Conservation (phyloP, 2,113 vertebrate genomes). For the Phylloscopus trochiloides region DNA sequence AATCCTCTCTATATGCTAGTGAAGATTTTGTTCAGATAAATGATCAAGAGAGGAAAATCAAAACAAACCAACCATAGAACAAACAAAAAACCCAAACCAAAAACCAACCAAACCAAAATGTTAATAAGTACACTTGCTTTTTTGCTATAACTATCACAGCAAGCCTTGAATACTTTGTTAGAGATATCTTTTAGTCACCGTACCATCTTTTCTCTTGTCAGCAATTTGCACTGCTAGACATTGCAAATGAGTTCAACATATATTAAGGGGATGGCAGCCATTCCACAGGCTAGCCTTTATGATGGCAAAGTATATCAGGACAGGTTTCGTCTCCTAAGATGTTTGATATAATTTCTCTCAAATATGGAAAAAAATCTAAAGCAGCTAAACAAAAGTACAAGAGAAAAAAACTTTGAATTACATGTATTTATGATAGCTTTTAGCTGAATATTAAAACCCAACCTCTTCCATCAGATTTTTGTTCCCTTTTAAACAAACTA, state of each 20-base stretch:
- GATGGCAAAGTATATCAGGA: neutral
- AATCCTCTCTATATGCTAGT: neutral
- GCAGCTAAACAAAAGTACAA: neutral
- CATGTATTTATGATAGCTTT: neutral
- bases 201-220: neutral
- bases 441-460: neutral
- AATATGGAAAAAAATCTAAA: neutral
- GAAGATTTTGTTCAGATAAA: neutral
- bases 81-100: neutral
- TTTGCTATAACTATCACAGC: neutral
- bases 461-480: accelerated
- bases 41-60: neutral
- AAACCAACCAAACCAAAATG: neutral
- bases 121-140: neutral
- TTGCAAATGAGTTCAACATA: neutral
- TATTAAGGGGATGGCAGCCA: neutral
- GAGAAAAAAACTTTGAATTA: neutral
- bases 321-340: neutral
- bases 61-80: neutral
- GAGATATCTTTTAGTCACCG: neutral
- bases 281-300: neutral
- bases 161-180: neutral
- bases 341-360: neutral
- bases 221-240: neutral
- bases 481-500: neutral